Conservation (phyloP, 2,888 invertebrate genomes). For the Synergus itoensis region DNA sequence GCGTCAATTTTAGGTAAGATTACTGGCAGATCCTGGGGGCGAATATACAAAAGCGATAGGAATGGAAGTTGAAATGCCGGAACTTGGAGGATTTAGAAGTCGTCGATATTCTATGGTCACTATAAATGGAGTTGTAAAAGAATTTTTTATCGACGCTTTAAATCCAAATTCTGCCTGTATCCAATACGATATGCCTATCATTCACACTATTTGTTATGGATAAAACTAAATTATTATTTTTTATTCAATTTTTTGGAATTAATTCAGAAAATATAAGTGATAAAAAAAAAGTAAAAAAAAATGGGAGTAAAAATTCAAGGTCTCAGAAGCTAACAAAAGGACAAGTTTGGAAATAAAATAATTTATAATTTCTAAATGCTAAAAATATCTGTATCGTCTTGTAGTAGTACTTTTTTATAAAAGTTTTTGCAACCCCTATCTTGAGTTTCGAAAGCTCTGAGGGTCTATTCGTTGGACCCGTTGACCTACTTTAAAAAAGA, state of each 20-base stretch:
- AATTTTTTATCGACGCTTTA: neutral
- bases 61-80: too few species aligned
- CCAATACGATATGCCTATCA: too few species aligned
- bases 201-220: neutral
- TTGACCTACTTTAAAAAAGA: slow-evolving; percentile 12
- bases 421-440: neutral
- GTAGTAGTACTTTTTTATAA: neutral
- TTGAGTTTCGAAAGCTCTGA: neutral
- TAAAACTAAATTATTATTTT: neutral
- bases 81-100: neutral
- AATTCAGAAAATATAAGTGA: too few species aligned
- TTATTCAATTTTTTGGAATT: too few species aligned
- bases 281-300: too few species aligned
- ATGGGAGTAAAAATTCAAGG: too few species aligned
- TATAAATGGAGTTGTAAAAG: neutral
- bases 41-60: neutral
- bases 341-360: too few species aligned
- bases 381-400: too few species aligned
- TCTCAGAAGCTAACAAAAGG: too few species aligned
- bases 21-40: neutral
- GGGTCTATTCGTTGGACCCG: slow-evolving; percentile 8
- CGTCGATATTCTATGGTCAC: neutral
- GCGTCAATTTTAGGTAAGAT: neutral
- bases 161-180: neutral
- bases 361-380: too few species aligned